Conservation (phyloP, 1,140 invertebrate genomes). For the Lordiphosa stackelbergi region DNA sequence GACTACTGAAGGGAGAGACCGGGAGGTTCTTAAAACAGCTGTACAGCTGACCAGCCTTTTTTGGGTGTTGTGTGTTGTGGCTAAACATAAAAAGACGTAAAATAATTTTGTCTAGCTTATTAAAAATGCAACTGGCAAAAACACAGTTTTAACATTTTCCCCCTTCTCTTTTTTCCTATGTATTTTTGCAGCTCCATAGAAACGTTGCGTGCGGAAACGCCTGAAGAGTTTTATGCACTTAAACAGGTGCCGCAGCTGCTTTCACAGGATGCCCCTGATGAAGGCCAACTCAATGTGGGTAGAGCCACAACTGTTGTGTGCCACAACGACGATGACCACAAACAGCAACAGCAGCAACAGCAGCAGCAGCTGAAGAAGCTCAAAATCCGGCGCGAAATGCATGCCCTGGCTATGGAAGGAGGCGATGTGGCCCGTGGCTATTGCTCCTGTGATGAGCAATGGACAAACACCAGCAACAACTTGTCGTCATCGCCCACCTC, state of each 20-base stretch:
- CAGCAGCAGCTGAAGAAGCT: constrained; percentile 43
- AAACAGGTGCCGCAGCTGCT: constrained; percentile 30
- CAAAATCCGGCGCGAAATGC: constrained; percentile 56
- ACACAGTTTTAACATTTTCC: neutral
- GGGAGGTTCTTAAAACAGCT: too few species aligned
- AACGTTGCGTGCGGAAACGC: constrained; percentile 65
- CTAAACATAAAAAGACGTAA: too few species aligned
- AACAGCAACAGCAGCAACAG: constrained; percentile 16
- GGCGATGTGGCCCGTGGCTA: constrained; percentile 69
- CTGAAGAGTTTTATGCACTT: constrained; percentile 60
- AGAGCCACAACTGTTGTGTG: constrained; percentile 5
- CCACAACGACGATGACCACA: constrained; percentile 18
- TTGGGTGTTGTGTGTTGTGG: too few species aligned
- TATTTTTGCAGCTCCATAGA: constrained; percentile 69
- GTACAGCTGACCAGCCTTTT: too few species aligned
- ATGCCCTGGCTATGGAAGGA: constrained; percentile 64
- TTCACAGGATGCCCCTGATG: constrained; percentile 28
- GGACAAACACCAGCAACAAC: constrained; percentile 49
- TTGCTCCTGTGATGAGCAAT: constrained; percentile 74
- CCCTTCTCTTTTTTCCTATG: neutral
- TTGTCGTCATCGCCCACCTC: constrained; percentile 53
- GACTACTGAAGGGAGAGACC: too few species aligned
- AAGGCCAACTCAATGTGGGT: constrained; percentile 57
- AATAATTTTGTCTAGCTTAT: neutral
- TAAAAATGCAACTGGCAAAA: constrained; percentile 2